Evolutionary conservation across 2,113 vertebrate genomes (phyloP).

Genomic region (Tragelaphus scriptus): DNA sequence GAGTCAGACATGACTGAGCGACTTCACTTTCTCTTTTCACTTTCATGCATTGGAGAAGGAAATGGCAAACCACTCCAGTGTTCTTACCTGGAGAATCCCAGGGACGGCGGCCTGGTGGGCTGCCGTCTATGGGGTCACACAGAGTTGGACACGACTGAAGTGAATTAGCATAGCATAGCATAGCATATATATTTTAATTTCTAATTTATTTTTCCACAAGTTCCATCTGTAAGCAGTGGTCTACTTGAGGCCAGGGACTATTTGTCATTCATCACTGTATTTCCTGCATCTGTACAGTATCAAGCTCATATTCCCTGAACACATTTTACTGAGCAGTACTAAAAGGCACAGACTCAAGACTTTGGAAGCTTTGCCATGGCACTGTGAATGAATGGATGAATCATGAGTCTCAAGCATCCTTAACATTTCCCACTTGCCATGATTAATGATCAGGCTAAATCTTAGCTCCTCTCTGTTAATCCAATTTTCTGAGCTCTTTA

Average conservation of each 20-base stretch:
- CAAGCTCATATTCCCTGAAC: neutral
- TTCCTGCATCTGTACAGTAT: neutral
- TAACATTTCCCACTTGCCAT: neutral
- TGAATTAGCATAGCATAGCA: no score
- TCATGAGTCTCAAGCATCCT: constrained; percentile 1
- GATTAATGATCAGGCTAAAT: neutral
- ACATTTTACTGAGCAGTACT: neutral
- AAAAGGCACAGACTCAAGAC: neutral
- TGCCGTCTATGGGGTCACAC: no score
- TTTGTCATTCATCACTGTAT: neutral
- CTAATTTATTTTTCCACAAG: neutral
- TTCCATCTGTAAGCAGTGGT: neutral
- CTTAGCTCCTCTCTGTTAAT: neutral
- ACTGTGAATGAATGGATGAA: neutral
- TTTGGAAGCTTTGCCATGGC: constrained; percentile 24
- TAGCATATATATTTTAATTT: neutral
- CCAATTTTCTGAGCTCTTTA: constrained; percentile 16
- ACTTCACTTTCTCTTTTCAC: no score
- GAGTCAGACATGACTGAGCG: no score
- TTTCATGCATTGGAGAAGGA: no score
- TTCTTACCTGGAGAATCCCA: no score
- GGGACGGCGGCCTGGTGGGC: no score
- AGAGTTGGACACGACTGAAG: no score
- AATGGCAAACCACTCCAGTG: no score
- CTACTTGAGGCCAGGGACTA: neutral